phyloP scores from a whole-genome alignment of 1,140 invertebrate species.

The Caenorhabditis brenneri region DNA sequence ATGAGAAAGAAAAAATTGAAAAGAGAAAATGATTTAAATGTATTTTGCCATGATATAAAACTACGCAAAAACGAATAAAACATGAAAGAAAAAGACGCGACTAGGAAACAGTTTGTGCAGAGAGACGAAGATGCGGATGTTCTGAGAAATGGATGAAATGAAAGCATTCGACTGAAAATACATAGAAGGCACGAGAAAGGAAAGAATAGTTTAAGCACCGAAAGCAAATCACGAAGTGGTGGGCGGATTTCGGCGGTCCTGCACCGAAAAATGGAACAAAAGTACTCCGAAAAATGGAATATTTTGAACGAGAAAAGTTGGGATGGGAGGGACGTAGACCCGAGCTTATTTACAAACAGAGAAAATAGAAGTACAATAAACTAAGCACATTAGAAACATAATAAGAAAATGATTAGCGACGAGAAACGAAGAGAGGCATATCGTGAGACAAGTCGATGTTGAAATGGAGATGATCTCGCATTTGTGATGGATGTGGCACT shows the following conservation, averaged over 20 bases:
- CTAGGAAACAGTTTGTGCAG: background rate
- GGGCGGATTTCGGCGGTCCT: constrained; percentile 22
- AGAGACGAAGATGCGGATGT: constrained; percentile 12
- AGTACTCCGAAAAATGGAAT: constrained; percentile 38
- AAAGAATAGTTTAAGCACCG: background rate
- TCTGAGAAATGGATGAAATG: constrained; percentile 29
- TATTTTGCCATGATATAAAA: background rate
- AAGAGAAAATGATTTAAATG: background rate
- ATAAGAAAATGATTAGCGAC: constrained; percentile 16
- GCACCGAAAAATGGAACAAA: constrained; percentile 10
- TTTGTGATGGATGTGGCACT: constrained; percentile 28
- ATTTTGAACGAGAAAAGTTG: background rate
- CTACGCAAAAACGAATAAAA: constrained; percentile 2
- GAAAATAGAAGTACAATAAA: background rate
- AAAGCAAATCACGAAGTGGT: constrained; percentile 34
- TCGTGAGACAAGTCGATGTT: constrained; percentile 46
- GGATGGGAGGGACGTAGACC: background rate
- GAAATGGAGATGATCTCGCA: constrained; percentile 41
- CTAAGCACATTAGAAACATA: background rate
- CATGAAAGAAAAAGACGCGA: background rate
- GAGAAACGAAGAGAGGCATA: constrained; percentile 43
- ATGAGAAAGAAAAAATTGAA: constrained; percentile 33
- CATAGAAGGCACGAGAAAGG: constrained; percentile 22
- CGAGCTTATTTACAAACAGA: constrained; percentile 40
- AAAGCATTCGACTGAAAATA: constrained; percentile 36